Percentiles rank a stretch among this genome's conserved stretches.
Evolutionary conservation across 1,140 invertebrate species (phyloP).

Genomic region (Zelostemma sp.): DNA sequence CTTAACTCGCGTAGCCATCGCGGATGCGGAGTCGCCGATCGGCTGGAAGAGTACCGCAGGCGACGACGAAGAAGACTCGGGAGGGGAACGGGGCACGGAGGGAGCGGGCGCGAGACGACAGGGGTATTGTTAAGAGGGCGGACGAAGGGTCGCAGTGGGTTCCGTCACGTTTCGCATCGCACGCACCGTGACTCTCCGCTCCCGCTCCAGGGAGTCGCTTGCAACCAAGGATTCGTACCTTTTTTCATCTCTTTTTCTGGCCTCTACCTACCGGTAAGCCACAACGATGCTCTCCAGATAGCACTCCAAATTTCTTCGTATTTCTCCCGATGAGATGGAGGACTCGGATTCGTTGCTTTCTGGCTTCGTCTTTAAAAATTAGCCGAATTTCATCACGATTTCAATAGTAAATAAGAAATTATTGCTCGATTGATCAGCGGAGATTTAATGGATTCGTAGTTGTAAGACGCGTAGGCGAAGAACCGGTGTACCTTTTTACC

Average conservation of each 20-base stretch:
- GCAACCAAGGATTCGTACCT: not conserved
- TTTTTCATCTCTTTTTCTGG: constrained; percentile 16
- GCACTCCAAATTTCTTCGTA: not conserved
- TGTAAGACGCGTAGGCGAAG: constrained; percentile 9
- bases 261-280: not conserved
- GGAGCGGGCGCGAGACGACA: constrained; percentile 26
- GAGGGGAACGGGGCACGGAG: constrained; percentile 18
- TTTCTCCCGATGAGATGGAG: not conserved
- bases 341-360: not conserved
- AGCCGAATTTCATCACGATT: no score
- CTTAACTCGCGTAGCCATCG: constrained; percentile 18
- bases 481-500: constrained; percentile 5
- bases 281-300: not conserved
- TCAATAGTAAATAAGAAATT: constrained; percentile 17
- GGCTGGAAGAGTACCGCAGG: constrained; percentile 16
- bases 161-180: constrained; percentile 54
- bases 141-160: constrained; percentile 53
- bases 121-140: constrained; percentile 16
- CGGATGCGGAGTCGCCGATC: constrained; percentile 15
- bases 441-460: constrained; percentile 20
- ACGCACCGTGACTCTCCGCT: constrained; percentile 14
- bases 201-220: constrained; percentile 9
- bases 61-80: constrained; percentile 2
- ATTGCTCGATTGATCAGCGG: constrained; percentile 17
- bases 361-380: not conserved